These are phyloP conservation scores for Schlechtendalia chinensis DNA, from an alignment of 1,140 invertebrate species.

Conservation along the genomic window DNA sequence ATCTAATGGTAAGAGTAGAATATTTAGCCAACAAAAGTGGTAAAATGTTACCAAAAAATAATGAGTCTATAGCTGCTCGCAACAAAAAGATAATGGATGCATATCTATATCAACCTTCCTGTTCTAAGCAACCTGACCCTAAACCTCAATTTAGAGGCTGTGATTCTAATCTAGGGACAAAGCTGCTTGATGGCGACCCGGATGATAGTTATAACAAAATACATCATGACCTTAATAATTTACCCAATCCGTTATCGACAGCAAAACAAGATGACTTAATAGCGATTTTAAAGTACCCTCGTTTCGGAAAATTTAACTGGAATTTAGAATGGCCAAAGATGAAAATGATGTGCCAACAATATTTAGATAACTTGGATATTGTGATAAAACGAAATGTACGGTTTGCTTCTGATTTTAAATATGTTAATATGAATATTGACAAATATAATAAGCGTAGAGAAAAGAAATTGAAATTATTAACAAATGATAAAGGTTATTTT, in stretches of 20 bases:
- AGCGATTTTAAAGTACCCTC: constrained; percentile 63
- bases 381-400: constrained; percentile 60
- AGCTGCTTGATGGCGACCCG: neutral
- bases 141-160: neutral
- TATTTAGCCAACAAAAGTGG: constrained; percentile 52
- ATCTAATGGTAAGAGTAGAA: constrained; percentile 59
- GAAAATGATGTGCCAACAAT: constrained; percentile 62
- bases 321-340: constrained; percentile 63
- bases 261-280: constrained; percentile 64
- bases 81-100: too few species aligned
- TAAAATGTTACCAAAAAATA: constrained; percentile 19
- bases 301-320: constrained; percentile 67
- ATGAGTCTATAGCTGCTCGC: too few species aligned
- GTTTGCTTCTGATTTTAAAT: constrained; percentile 63
- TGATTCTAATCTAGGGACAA: neutral
- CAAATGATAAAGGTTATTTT: constrained; percentile 3
- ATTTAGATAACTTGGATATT: constrained; percentile 62
- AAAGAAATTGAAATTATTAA: neutral
- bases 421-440: constrained; percentile 63
- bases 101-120: neutral
- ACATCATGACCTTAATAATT: neutral
- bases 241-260: constrained; percentile 56
- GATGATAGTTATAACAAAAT: neutral
- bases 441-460: constrained; percentile 53
- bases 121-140: neutral